These are phyloP conservation scores for Otolemur crassicaudatus DNA, from an alignment of 2,797 vertebrate genomes.

Conservation along the genomic window DNA sequence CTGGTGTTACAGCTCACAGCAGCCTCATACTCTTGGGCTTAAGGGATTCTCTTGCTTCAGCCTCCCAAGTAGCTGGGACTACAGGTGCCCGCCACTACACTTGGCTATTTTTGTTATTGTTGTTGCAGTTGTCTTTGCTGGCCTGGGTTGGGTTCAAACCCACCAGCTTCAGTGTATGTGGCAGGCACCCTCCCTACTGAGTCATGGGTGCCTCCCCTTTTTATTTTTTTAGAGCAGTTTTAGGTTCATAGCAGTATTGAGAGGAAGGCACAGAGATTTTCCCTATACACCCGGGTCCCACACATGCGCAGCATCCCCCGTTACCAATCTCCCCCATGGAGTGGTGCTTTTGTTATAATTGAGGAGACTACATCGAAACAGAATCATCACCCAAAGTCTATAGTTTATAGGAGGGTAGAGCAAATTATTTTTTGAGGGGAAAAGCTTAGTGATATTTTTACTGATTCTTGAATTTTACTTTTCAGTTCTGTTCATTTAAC, in stretches of 20 bases:
- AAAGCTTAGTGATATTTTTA: background rate
- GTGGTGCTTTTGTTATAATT: background rate
- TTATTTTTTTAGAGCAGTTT: background rate
- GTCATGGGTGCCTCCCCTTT: no score
- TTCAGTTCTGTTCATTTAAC: background rate
- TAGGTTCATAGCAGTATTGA: background rate
- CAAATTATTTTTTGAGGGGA: background rate
- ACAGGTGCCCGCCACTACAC: no score
- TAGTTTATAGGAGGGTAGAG: background rate
- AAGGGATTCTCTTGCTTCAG: no score
- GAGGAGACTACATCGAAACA: background rate
- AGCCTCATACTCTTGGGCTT: no score
- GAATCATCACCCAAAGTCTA: background rate
- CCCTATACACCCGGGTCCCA: no score
- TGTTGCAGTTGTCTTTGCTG: no score
- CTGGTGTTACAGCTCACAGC: no score
- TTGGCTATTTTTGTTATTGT: no score
- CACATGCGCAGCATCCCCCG: background rate
- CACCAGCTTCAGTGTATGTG: no score
- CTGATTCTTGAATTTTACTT: background rate
- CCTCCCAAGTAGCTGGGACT: no score
- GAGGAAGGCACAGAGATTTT: background rate
- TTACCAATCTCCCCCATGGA: background rate
- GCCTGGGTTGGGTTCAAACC: no score
- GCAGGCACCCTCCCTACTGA: no score